Evolutionary conservation across 2,888 invertebrate genomes (phyloP), one percentile per base, ranked within the genome.

Genomic region (Petrolisthes manimaculis): DNA sequence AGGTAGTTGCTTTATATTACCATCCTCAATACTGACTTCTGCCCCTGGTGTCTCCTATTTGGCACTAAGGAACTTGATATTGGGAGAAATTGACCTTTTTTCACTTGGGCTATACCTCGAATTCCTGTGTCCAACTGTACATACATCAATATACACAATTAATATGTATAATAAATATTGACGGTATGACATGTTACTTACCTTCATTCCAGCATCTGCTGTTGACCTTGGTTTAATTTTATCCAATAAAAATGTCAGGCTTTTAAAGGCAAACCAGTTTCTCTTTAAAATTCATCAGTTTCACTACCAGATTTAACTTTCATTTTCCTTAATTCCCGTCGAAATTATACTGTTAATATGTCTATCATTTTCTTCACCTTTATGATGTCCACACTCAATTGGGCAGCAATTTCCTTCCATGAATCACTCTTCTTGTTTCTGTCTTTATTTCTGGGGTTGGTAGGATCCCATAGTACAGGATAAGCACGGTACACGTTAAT

Each of bases 381-480:
- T n/a, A n/a, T n/a, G n/a, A n/a, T n/a, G n/a, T n/a, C n/a, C n/a
- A n/a, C n/a, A n/a, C n/a, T 61, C 61, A 61, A 61, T 6, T 61
- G 8, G 6, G 61, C 61, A 61, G 8, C 61, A 61, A 61, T 61
- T 14, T 61, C 61, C 61, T 61, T 61, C 61, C 61, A 71, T 71
- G 71, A 18, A 71, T 71, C 71, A 71, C 8, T 18, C 71, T 71
- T 71, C 71, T 14, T 14, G 9, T 71, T n/a, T 14, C 14, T 71
- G 71, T 71, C n/a, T 37, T 37, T 37, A 37, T 77, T 9, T 14
- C 18, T n/a, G 21, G 74, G n/a, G n/a, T 74, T 74, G 74, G 74
- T 74, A n/a, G 74, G 74, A 74, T 74, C 18, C 74, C 21, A 74
- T n/a, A 74, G 74, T 74, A 74, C 18, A 6, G 24, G 77, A 77